Percentiles rank a stretch among this genome's conserved stretches.
Conservation (phyloP, 2,113 vertebrate species). For the Cryptotis parvus region DNA sequence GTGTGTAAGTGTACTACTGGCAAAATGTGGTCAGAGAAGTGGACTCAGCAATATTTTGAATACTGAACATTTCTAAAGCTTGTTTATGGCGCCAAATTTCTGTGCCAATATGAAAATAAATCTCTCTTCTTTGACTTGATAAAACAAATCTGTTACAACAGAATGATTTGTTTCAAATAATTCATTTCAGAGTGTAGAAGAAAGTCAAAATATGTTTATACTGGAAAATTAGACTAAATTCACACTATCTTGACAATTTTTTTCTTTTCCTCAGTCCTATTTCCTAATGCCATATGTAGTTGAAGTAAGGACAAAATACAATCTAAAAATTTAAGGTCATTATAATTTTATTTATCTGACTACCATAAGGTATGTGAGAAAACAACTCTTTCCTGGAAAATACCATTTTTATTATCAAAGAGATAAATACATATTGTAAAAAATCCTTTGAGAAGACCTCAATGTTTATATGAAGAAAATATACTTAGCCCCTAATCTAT, state of each 20-base stretch:
- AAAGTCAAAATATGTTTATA: conserved; percentile 50
- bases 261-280: not conserved
- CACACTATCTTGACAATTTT: not conserved
- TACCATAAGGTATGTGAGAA: conserved; percentile 25
- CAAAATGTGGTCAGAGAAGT: not conserved
- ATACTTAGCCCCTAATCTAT: not conserved
- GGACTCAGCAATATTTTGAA: not conserved
- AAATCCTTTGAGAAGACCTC: not conserved
- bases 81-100: conserved; percentile 7
- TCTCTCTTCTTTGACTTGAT: not conserved
- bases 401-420: conserved; percentile 37
- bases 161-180: conserved; percentile 37
- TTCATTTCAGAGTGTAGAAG: conserved; percentile 36
- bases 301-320: conserved; percentile 29
- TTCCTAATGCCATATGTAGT: not conserved
- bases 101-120: conserved; percentile 55
- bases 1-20: not conserved
- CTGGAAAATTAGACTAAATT: conserved; percentile 34
- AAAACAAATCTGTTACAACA: not conserved
- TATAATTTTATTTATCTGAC: conserved; percentile 11
- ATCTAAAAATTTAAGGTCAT: conserved; percentile 27
- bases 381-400: conserved; percentile 29
- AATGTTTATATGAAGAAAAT: conserved; percentile 23
- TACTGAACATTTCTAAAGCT: not conserved
- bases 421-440: not conserved